Evolutionary conservation across 2,797 vertebrate species (phyloP).

Genomic region (Buphagus erythrorhynchus): DNA sequence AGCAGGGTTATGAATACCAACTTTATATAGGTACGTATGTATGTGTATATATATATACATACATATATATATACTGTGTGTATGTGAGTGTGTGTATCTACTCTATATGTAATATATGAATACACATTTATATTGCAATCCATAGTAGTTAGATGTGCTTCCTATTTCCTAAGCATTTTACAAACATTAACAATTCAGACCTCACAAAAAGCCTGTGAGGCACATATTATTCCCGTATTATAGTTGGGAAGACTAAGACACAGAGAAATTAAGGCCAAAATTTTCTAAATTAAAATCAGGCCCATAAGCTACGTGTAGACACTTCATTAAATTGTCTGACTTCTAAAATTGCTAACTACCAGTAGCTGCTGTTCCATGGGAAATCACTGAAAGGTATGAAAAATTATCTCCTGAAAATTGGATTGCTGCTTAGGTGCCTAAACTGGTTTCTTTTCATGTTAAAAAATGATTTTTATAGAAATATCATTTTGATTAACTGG

Average conservation of each 20-base stretch:
- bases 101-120: constrained; percentile 34
- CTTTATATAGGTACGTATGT: neutral
- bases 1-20: constrained; percentile 53
- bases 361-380: neutral
- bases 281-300: constrained; percentile 37
- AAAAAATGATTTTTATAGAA: constrained; percentile 28
- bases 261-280: constrained; percentile 51
- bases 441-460: neutral
- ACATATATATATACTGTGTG: constrained; percentile 25
- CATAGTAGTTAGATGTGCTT: constrained; percentile 40
- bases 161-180: constrained; percentile 50
- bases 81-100: constrained; percentile 49
- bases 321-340: constrained; percentile 39
- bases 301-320: constrained; percentile 17
- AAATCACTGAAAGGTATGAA: constrained; percentile 26
- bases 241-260: constrained; percentile 50
- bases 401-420: constrained; percentile 22
- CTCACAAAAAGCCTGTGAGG: constrained; percentile 42
- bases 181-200: constrained; percentile 33
- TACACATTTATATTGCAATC: constrained; percentile 26
- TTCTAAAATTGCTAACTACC: constrained; percentile 37
- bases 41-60: neutral
- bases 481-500: constrained; percentile 26
- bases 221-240: constrained; percentile 70
- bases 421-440: constrained; percentile 24